Evolutionary conservation across 2,113 vertebrate species (phyloP).

Genomic region (Spilogale gracilis): DNA sequence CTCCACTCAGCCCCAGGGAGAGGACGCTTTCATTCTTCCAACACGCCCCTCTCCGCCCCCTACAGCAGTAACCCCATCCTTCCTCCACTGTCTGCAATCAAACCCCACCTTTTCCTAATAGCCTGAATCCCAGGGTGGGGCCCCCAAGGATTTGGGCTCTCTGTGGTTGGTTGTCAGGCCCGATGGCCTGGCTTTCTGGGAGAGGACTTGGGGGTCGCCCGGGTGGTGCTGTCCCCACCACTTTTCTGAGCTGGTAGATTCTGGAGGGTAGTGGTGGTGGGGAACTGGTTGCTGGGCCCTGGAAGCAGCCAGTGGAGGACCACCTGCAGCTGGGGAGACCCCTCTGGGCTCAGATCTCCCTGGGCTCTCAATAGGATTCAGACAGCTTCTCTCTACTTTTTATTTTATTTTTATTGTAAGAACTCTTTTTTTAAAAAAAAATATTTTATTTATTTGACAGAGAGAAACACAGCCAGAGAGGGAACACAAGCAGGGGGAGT

Average conservation of each 20-base stretch:
- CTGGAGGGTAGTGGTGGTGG: neutral
- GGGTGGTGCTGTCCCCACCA: neutral
- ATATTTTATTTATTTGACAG: too few relatives aligned
- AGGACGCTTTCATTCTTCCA: constrained; percentile 66
- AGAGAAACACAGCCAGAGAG: too few relatives aligned
- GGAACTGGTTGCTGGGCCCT: neutral
- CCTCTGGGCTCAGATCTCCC: neutral
- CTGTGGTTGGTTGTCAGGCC: neutral
- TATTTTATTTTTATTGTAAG: neutral
- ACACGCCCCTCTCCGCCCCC: constrained; percentile 61
- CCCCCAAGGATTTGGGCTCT: neutral
- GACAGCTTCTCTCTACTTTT: neutral
- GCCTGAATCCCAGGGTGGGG: neutral
- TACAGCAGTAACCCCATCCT: constrained; percentile 68
- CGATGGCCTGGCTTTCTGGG: neutral
- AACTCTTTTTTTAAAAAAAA: too few relatives aligned
- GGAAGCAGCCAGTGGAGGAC: neutral
- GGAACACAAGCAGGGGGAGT: too few relatives aligned
- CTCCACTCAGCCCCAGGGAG: constrained; percentile 77
- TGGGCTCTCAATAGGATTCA: neutral
- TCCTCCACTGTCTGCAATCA: constrained; percentile 52
- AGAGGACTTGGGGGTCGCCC: neutral
- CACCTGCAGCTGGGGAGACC: neutral
- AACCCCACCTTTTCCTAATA: neutral
- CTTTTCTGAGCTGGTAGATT: neutral